Evolutionary conservation across 23 tunicate species (phyloP).

Genomic region (Aplidium turbinatum): DNA sequence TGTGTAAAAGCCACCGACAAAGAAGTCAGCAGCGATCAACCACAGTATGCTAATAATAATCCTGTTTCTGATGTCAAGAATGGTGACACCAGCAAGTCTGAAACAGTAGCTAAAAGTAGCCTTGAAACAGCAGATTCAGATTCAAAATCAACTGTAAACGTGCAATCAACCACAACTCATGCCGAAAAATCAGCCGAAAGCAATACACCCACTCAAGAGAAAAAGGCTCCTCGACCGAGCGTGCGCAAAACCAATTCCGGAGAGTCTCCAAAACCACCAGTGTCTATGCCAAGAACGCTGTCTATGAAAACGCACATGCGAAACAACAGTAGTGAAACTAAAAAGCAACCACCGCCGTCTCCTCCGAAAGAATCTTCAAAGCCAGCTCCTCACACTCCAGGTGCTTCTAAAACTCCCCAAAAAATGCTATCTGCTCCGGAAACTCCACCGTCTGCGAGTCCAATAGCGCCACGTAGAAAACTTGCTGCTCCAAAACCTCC

Average conservation of each 20-base stretch:
- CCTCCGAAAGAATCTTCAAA: slow-evolving; percentile 4
- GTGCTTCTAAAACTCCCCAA: not conserved
- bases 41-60: not conserved
- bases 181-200: not conserved
- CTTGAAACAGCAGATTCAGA: not conserved
- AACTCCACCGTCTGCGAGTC: not conserved
- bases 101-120: too few relatives aligned
- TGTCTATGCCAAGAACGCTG: slow-evolving; percentile 8
- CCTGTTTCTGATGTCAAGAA: too few relatives aligned
- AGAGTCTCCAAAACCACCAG: not conserved
- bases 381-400: not conserved
- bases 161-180: not conserved
- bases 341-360: slow-evolving; percentile 6
- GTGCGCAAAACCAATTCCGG: not conserved
- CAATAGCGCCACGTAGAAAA: slow-evolving; percentile 24
- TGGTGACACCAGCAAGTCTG: not conserved
- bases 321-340: not conserved
- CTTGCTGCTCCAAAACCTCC: slow-evolving; percentile 53
- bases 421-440: not conserved
- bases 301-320: not conserved
- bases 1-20: slow-evolving; percentile 9
- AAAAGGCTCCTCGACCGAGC: slow-evolving; percentile 1
- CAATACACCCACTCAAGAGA: not conserved
- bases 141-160: not conserved
- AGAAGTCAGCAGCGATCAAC: not conserved